phyloP scores from a whole-genome alignment of 1,140 invertebrate species.

The Aphidius ervi region DNA sequence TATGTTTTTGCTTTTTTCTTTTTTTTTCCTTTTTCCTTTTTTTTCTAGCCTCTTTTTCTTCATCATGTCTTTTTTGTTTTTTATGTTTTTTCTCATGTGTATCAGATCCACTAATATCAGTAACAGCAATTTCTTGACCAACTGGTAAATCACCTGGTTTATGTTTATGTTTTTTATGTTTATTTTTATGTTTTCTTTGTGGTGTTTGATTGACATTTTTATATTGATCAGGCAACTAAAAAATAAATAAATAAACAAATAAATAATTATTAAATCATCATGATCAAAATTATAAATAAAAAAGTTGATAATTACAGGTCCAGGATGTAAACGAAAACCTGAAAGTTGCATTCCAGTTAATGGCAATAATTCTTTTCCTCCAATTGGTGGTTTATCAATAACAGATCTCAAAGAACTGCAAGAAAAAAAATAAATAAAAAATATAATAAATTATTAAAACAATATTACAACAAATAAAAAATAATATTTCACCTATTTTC shows the following conservation, averaged over 20 bases:
- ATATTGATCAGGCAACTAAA: slow-evolving; percentile 91
- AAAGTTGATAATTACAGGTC: slow-evolving; percentile 67
- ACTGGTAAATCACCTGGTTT: slow-evolving; percentile 71
- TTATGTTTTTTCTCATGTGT: slow-evolving; percentile 94
- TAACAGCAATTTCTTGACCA: slow-evolving; percentile 64
- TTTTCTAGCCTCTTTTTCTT: slow-evolving; percentile 87
- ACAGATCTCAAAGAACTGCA: slow-evolving; percentile 86
- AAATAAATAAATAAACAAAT: slow-evolving; percentile 28
- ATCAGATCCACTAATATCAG: slow-evolving; percentile 65
- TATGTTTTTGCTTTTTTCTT: slow-evolving; percentile 90
- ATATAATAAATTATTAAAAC: slow-evolving; percentile 2
- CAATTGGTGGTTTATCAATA: slow-evolving; percentile 96
- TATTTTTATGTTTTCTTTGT: slow-evolving; percentile 88
- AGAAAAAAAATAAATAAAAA: slow-evolving; percentile 17
- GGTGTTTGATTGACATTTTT: slow-evolving; percentile 87
- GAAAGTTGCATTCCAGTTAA: slow-evolving; percentile 84
- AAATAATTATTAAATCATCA: not conserved
- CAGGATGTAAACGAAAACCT: slow-evolving; percentile 93
- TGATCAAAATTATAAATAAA: not conserved
- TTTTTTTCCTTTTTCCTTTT: slow-evolving; percentile 96
- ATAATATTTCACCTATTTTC: slow-evolving; percentile 61
- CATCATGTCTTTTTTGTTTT: slow-evolving; percentile 90
- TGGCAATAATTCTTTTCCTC: slow-evolving; percentile 88
- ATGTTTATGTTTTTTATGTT: slow-evolving; percentile 93
- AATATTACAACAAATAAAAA: not conserved